Evolutionary conservation across 2,113 vertebrate genomes (phyloP).

Genomic region (Pomatorhinus ruficollis): DNA sequence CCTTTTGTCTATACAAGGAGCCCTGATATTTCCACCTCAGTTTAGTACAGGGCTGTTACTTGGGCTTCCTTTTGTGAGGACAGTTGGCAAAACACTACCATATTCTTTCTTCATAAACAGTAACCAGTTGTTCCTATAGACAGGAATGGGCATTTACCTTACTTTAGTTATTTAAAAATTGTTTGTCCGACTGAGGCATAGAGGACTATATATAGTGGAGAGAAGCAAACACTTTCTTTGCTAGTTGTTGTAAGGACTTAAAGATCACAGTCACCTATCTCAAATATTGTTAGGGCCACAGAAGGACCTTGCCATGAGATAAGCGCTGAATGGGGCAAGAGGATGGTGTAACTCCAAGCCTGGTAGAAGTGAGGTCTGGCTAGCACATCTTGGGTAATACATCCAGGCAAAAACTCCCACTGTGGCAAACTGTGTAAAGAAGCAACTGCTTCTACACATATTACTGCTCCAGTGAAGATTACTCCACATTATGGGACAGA

Average conservation of each 20-base stretch:
- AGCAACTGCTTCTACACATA: background rate
- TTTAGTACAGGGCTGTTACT: background rate
- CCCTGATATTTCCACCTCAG: background rate
- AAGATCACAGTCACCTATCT: background rate
- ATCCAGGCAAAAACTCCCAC: background rate
- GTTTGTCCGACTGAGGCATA: background rate
- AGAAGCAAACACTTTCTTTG: background rate
- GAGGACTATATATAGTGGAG: background rate
- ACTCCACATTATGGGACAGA: background rate
- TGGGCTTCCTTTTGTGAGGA: background rate
- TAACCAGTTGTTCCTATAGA: background rate
- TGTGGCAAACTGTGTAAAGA: background rate
- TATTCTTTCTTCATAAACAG: background rate
- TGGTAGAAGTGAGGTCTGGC: background rate
- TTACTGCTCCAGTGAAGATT: background rate
- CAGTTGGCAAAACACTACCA: background rate
- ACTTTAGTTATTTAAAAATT: background rate
- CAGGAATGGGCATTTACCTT: background rate
- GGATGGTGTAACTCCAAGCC: background rate
- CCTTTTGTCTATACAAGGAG: background rate
- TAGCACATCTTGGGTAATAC: background rate
- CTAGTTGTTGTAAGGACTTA: background rate
- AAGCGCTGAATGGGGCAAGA: background rate
- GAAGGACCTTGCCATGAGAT: background rate
- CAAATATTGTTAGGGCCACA: too few species aligned